These are phyloP conservation scores for Syngnathus rostellatus DNA, from an alignment of 2,797 vertebrate species.

Conservation along the genomic window DNA sequence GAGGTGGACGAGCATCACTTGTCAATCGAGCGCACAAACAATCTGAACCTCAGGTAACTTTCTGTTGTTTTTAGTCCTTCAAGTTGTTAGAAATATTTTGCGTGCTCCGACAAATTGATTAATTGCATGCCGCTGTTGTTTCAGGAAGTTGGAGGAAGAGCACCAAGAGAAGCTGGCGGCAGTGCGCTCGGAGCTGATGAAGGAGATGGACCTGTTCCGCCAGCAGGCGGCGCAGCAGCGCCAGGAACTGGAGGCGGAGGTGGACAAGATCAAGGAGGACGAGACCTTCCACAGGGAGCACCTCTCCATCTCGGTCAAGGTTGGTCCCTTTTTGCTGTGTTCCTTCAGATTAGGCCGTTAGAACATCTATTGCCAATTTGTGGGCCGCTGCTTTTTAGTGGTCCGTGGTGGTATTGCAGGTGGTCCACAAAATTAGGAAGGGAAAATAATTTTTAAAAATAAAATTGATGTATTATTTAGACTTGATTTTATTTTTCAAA, in stretches of 20 bases:
- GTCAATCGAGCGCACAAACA: slow-evolving; percentile 82
- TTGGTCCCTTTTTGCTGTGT: slow-evolving; percentile 35
- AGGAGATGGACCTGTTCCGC: slow-evolving; percentile 83
- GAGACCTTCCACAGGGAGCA: slow-evolving; percentile 82
- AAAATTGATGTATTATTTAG: too few relatives aligned
- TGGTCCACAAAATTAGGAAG: too few relatives aligned
- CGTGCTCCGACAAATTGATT: too few relatives aligned
- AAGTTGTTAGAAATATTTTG: too few relatives aligned
- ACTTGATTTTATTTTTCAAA: too few relatives aligned
- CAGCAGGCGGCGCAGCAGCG: slow-evolving; percentile 81
- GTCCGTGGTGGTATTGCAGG: too few relatives aligned
- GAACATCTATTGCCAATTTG: too few relatives aligned
- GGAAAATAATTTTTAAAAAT: too few relatives aligned
- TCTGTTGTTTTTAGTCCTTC: too few relatives aligned
- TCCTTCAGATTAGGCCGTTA: background rate
- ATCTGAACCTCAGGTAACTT: slow-evolving; percentile 52
- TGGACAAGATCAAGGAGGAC: slow-evolving; percentile 78
- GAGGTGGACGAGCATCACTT: slow-evolving; percentile 93
- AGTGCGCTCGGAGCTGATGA: slow-evolving; percentile 73
- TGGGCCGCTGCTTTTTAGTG: too few relatives aligned
- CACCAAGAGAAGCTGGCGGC: slow-evolving; percentile 77
- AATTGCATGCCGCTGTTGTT: background rate
- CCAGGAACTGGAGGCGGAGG: slow-evolving; percentile 78
- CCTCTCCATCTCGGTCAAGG: slow-evolving; percentile 84
- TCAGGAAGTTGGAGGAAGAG: slow-evolving; percentile 88